These are phyloP conservation scores for Lymantria dispar DNA, from an alignment of 2,888 invertebrate genomes.

Conservation along the genomic window DNA sequence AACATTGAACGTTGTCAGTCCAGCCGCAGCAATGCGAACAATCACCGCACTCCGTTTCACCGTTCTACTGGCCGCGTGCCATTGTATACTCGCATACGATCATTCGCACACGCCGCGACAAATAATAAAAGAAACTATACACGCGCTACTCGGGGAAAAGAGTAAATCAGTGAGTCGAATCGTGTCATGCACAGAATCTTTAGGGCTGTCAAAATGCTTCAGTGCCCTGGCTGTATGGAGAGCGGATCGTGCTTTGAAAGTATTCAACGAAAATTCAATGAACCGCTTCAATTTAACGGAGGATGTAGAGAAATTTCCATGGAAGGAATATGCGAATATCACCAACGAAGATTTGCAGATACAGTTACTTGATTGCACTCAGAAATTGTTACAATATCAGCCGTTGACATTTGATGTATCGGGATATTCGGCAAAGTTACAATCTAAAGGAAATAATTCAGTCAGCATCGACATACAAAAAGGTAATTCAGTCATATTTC, in stretches of 20 bases:
- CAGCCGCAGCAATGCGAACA: constrained; percentile 70
- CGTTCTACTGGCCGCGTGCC: constrained; percentile 54
- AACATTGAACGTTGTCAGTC: constrained; percentile 52
- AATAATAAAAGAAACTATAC: constrained; percentile 35
- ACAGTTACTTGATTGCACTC: constrained; percentile 73
- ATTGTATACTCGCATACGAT: constrained; percentile 42
- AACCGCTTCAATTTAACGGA: constrained; percentile 40
- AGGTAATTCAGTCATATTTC: constrained; percentile 49
- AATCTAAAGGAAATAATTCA: constrained; percentile 77
- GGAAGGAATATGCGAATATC: constrained; percentile 61
- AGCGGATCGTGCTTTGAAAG: constrained; percentile 56
- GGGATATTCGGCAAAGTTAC: constrained; percentile 74
- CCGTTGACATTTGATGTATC: constrained; percentile 75
- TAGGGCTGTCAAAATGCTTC: constrained; percentile 78
- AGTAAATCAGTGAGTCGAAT: constrained; percentile 36
- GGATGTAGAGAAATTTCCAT: constrained; percentile 64
- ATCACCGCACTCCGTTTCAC: constrained; percentile 50
- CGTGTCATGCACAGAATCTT: constrained; percentile 48
- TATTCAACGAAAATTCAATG: constrained; percentile 27
- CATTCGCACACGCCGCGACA: constrained; percentile 42
- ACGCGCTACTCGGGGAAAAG: constrained; percentile 34
- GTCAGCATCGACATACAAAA: constrained; percentile 72
- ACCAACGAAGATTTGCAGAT: constrained; percentile 74
- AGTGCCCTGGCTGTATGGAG: constrained; percentile 81
- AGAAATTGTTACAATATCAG: constrained; percentile 73